Conservation (phyloP, 2,797 vertebrate genomes). For the Neosalanx taihuensis region DNA sequence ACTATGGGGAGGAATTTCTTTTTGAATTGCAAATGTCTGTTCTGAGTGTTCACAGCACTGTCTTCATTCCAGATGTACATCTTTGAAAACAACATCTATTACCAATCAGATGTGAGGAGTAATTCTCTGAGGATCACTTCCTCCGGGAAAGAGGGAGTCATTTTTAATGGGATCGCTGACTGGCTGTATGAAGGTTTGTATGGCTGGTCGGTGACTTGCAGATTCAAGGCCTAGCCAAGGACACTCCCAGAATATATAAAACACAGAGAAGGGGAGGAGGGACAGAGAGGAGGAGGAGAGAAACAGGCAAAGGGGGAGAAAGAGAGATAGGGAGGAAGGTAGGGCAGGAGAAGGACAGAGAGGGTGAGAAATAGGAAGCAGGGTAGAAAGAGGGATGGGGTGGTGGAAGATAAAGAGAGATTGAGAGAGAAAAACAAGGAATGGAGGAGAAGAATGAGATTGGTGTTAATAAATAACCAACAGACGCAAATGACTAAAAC, state of each 20-base stretch:
- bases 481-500: conserved; percentile 7
- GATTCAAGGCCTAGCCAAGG: conserved; percentile 11
- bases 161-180: conserved; percentile 94
- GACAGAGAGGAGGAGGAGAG: background rate
- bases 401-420: too few relatives aligned
- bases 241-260: background rate
- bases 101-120: conserved; percentile 88
- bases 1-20: background rate
- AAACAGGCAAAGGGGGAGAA: background rate
- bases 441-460: background rate
- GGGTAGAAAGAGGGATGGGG: too few relatives aligned
- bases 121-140: conserved; percentile 92
- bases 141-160: conserved; percentile 88
- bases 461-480: conserved; percentile 3
- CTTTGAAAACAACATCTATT: conserved; percentile 99
- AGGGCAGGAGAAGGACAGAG: background rate
- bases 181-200: conserved; percentile 82
- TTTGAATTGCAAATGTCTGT: background rate
- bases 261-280: background rate
- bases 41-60: background rate
- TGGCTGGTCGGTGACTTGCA: conserved; percentile 18
- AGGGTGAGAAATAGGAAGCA: too few relatives aligned
- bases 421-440: background rate
- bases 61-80: conserved; percentile 82
- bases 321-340: background rate